These are phyloP conservation scores for Dolichotis patagonum DNA, from an alignment of 2,113 vertebrate genomes.

Conservation along the genomic window DNA sequence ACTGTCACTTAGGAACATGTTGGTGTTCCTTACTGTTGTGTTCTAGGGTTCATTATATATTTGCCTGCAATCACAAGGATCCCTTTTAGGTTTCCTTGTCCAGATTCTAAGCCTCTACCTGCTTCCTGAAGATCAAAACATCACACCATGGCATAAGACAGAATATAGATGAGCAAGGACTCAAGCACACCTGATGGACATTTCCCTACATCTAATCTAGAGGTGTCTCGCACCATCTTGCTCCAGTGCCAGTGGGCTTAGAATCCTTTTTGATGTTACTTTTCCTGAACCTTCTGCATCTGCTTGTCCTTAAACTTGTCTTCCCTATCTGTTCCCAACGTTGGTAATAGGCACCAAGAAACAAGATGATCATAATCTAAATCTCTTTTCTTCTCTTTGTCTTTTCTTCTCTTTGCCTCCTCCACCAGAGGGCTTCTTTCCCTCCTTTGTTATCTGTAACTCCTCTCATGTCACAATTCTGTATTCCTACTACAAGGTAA, in stretches of 20 bases:
- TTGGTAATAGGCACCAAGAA: neutral
- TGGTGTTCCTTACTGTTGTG: neutral
- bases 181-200: neutral
- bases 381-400: no score
- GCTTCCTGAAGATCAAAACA: neutral
- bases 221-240: neutral
- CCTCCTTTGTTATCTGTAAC: neutral
- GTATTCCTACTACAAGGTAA: neutral
- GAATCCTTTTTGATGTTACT: neutral
- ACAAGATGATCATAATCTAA: neutral
- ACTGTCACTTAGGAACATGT: neutral
- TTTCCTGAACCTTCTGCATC: neutral
- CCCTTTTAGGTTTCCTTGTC: neutral
- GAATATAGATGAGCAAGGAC: neutral
- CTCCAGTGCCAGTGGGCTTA: neutral
- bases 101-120: neutral
- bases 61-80: neutral
- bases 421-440: neutral
- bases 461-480: neutral
- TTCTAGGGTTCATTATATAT: neutral
- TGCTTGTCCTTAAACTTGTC: neutral
- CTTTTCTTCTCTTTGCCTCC: neutral
- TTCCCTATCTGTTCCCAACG: no score
- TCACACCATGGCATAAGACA: neutral
- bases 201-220: neutral